Evolutionary conservation across 2,113 vertebrate species (phyloP).

Genomic region (Paradisaea rubra): DNA sequence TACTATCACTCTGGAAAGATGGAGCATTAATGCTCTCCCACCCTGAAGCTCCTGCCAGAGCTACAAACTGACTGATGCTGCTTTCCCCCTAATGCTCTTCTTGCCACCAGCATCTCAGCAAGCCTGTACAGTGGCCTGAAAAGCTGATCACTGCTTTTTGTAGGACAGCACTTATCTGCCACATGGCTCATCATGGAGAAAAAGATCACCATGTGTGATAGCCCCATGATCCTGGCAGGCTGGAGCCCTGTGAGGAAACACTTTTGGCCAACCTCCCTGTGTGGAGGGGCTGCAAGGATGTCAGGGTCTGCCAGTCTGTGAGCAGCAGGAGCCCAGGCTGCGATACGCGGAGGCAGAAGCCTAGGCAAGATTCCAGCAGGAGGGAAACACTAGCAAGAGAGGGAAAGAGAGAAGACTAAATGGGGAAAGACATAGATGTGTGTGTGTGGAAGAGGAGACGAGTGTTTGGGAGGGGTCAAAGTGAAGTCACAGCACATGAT

Average conservation of each 20-base stretch:
- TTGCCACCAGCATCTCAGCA: background rate
- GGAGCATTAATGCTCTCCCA: background rate
- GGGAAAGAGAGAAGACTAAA: background rate
- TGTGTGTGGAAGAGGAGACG: background rate
- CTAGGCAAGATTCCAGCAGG: background rate
- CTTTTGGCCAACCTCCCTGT: background rate
- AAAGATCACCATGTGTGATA: background rate
- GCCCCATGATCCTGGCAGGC: background rate
- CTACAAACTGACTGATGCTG: background rate
- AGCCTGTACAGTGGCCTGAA: background rate
- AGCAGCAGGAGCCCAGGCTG: background rate
- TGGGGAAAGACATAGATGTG: background rate
- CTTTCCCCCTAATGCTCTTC: background rate
- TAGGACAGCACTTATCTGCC: background rate
- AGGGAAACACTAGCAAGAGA: background rate
- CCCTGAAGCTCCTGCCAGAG: background rate
- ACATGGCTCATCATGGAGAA: rapidly evolving
- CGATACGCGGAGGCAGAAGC: rapidly evolving
- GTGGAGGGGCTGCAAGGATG: background rate
- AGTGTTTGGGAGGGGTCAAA: background rate
- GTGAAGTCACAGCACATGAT: rapidly evolving
- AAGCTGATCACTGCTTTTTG: background rate
- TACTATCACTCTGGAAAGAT: background rate
- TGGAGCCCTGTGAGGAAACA: background rate
- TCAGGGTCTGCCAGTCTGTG: background rate